Conservation (phyloP, 2,797 vertebrate species). For the Adelosebastes latens region DNA sequence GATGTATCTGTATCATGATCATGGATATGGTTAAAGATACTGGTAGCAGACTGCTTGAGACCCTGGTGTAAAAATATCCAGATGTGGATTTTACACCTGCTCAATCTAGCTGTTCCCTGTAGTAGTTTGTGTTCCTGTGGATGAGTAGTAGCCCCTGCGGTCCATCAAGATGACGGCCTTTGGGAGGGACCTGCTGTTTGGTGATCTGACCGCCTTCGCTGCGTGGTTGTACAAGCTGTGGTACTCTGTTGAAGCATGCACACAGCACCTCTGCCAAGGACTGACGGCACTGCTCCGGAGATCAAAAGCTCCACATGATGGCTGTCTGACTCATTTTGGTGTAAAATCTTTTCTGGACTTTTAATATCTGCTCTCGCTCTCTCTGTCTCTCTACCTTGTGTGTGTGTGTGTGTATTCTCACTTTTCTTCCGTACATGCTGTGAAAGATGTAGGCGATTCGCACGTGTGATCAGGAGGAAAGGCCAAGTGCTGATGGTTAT, state of each 20-base stretch:
- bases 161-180: not conserved
- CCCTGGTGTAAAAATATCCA: conserved; percentile 18
- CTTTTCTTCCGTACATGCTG: not conserved
- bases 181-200: conserved; percentile 29
- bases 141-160: not conserved
- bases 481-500: conserved; percentile 3
- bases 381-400: not conserved
- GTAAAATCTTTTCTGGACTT: conserved; percentile 45
- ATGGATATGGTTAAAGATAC: conserved; percentile 25
- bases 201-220: conserved; percentile 32
- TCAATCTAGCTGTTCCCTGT: conserved; percentile 15
- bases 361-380: not conserved
- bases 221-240: conserved; percentile 29
- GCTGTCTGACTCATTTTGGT: conserved; percentile 48
- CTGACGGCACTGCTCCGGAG: conserved; percentile 40
- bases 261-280: conserved; percentile 32
- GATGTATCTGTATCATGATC: conserved; percentile 20
- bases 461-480: not conserved
- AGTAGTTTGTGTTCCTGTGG: conserved; percentile 13
- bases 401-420: not conserved
- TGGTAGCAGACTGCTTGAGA: conserved; percentile 1
- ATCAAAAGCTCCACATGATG: conserved; percentile 59
- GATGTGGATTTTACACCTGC: conserved; percentile 38
- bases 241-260: conserved; percentile 30
- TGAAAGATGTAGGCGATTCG: not conserved